These are phyloP conservation scores for Macquaria australasica DNA, from an alignment of 2,113 vertebrate species.

Conservation along the genomic window DNA sequence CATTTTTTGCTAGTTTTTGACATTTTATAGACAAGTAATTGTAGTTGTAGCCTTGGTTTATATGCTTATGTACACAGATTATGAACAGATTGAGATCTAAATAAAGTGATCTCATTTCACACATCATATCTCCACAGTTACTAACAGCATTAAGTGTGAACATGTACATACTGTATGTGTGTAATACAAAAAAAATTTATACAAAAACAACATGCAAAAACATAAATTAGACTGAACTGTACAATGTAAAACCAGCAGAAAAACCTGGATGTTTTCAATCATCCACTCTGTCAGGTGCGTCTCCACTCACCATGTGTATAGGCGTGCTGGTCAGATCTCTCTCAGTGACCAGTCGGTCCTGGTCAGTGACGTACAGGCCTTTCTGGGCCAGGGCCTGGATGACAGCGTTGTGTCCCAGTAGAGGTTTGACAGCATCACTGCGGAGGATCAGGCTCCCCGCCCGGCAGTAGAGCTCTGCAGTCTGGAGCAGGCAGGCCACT, in stretches of 20 bases:
- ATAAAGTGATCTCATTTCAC: slow-evolving; percentile 5
- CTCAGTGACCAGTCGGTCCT: slow-evolving; percentile 95
- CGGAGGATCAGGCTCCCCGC: slow-evolving; percentile 97
- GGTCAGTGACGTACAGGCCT: slow-evolving; percentile 97
- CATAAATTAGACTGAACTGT: not conserved
- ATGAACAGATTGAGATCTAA: slow-evolving; percentile 4
- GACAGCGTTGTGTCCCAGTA: slow-evolving; percentile 96
- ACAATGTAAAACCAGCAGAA: not conserved
- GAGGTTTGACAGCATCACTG: slow-evolving; percentile 96
- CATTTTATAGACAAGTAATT: not conserved
- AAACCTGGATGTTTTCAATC: not conserved
- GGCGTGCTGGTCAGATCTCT: slow-evolving; percentile 94
- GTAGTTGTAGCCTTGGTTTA: not conserved
- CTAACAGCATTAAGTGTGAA: not conserved
- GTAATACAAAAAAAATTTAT: not conserved
- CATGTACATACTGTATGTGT: not conserved
- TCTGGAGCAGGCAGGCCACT: slow-evolving; percentile 93
- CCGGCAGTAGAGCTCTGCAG: slow-evolving; percentile 97
- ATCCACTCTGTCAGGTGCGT: not conserved
- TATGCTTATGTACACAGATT: not conserved
- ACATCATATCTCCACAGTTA: slow-evolving; percentile 16
- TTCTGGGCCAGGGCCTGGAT: slow-evolving; percentile 98
- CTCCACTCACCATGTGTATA: slow-evolving; percentile 94
- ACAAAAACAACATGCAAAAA: not conserved
- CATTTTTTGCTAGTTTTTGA: not conserved